Conservation (phyloP, 2,797 vertebrate species). For the Onychomys leucogaster region DNA sequence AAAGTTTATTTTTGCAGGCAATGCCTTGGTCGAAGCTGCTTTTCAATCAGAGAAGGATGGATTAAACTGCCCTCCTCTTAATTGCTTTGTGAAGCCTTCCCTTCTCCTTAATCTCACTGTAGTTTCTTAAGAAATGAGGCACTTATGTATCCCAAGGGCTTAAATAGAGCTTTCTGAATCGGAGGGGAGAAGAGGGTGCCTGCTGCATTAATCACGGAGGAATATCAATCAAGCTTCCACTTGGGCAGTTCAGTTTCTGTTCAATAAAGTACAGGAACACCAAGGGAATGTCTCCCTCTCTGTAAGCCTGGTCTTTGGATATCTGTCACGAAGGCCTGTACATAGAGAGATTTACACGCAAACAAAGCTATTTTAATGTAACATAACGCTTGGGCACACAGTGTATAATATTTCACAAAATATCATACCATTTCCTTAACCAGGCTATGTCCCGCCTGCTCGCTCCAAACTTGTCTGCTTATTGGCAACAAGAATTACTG, state of each 20-base stretch:
- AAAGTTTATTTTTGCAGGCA: constrained; percentile 67
- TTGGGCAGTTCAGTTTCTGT: constrained; percentile 80
- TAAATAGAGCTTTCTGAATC: constrained; percentile 80
- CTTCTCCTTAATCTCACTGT: constrained; percentile 78
- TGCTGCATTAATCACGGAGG: constrained; percentile 80
- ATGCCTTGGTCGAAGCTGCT: constrained; percentile 60
- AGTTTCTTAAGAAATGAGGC: constrained; percentile 80
- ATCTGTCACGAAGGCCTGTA: constrained; percentile 69
- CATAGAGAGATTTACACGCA: constrained; percentile 71
- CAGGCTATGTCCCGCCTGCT: not conserved
- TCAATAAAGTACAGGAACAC: constrained; percentile 67
- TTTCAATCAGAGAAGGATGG: constrained; percentile 72
- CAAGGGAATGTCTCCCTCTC: constrained; percentile 72
- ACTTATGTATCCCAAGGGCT: constrained; percentile 79
- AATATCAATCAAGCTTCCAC: constrained; percentile 81
- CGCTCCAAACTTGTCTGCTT: not conserved
- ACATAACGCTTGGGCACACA: constrained; percentile 54
- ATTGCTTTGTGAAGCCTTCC: constrained; percentile 79
- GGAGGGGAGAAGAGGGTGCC: constrained; percentile 70
- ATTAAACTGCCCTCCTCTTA: constrained; percentile 74
- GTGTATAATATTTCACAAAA: constrained; percentile 43
- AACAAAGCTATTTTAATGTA: constrained; percentile 50
- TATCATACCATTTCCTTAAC: not conserved
- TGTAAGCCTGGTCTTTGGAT: constrained; percentile 58
- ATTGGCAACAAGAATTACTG: not conserved